phyloP scores from a whole-genome alignment of 1,140 invertebrate species.

The Stegodyphus mimosarum region DNA sequence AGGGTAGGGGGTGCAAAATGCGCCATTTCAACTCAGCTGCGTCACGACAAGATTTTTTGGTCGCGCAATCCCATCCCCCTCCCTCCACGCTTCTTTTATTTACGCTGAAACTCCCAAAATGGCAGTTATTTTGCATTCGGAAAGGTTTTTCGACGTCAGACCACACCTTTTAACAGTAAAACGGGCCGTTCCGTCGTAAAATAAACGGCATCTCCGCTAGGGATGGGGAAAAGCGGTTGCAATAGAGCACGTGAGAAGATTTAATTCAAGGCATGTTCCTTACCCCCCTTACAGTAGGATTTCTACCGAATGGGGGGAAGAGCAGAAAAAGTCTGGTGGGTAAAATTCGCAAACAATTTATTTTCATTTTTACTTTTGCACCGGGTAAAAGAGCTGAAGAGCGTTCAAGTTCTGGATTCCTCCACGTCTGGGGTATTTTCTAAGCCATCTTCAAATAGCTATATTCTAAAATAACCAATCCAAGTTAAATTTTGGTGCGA shows the following conservation, averaged over 20 bases:
- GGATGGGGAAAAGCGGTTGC: not conserved
- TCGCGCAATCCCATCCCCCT: not conserved
- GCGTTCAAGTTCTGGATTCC: slow-evolving; percentile 17
- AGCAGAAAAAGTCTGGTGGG: not conserved
- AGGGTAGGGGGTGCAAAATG: slow-evolving; percentile 9
- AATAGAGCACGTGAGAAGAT: slow-evolving; percentile 34
- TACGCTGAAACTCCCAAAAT: slow-evolving; percentile 33
- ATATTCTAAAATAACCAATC: not conserved
- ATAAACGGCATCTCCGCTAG: slow-evolving; percentile 15
- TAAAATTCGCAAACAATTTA: slow-evolving; percentile 34
- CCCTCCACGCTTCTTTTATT: slow-evolving; percentile 23
- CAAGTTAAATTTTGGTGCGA: too few relatives aligned
- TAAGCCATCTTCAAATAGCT: slow-evolving; percentile 2
- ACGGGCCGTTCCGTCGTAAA: slow-evolving; percentile 3
- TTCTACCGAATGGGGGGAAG: slow-evolving; percentile 18
- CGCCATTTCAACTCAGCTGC: slow-evolving; percentile 37
- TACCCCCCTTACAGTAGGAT: not conserved
- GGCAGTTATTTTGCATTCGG: slow-evolving; percentile 54
- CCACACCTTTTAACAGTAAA: slow-evolving; percentile 39
- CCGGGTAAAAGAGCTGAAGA: not conserved
- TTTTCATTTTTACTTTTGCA: slow-evolving; percentile 24
- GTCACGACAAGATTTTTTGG: slow-evolving; percentile 52
- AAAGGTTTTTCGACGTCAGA: slow-evolving; percentile 12
- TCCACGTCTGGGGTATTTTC: slow-evolving; percentile 26
- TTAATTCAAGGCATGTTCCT: slow-evolving; percentile 41